Evolutionary conservation across 2,113 vertebrate species (phyloP).

Genomic region (Corydoras sp.): DNA sequence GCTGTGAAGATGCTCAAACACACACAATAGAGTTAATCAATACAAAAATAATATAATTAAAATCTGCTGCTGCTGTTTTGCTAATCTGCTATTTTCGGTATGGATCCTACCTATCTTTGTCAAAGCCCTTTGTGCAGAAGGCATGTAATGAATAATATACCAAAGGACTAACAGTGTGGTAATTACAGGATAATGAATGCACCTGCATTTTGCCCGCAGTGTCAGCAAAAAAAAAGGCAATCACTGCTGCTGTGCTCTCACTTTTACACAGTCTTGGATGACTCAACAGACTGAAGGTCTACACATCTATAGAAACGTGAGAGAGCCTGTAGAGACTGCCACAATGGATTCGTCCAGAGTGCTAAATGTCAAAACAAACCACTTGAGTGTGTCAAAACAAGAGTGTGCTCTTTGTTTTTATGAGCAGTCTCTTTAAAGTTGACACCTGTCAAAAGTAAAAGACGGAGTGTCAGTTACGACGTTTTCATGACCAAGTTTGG

Average conservation of each 20-base stretch:
- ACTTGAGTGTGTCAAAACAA: slow-evolving; percentile 26
- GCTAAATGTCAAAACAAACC: slow-evolving; percentile 42
- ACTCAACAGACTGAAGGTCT: too few species aligned
- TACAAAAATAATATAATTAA: too few species aligned
- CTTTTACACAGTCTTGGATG: too few species aligned
- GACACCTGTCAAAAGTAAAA: too few species aligned
- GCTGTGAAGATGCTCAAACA: too few species aligned
- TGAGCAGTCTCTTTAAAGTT: too few species aligned
- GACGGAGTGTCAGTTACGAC: too few species aligned
- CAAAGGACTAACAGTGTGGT: slow-evolving; percentile 65
- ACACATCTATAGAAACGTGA: too few species aligned
- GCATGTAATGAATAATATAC: slow-evolving; percentile 66
- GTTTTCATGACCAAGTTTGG: too few species aligned
- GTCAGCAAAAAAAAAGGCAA: slow-evolving; percentile 46
- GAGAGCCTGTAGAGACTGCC: neutral
- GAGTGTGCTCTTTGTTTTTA: neutral
- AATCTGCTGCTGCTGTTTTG: slow-evolving; percentile 23
- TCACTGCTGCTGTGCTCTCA: too few species aligned
- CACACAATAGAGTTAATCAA: too few species aligned
- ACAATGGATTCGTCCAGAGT: slow-evolving; percentile 26
- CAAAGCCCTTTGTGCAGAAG: slow-evolving; percentile 52
- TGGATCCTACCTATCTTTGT: slow-evolving; percentile 56
- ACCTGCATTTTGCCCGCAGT: slow-evolving; percentile 65
- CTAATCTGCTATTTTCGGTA: slow-evolving; percentile 50
- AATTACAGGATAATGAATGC: slow-evolving; percentile 74